Base-by-base conservation (phyloP, 1,140 invertebrate species). In the Penaeus indicus region DNA sequence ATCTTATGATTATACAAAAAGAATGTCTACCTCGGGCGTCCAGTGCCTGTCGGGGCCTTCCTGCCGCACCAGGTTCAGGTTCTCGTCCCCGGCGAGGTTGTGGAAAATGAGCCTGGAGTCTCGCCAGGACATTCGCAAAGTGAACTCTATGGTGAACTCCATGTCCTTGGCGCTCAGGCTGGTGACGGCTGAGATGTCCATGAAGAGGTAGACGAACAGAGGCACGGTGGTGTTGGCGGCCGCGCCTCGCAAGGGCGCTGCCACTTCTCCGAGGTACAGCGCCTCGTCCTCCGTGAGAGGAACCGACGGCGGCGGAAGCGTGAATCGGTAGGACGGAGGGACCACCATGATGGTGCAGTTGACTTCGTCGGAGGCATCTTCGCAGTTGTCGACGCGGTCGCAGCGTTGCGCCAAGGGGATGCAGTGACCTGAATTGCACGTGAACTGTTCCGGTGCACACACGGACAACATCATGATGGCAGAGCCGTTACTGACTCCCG, bases 391-490 rank as follows among this genome's bases (percentile, higher is more conserved):
- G 3, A 81, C 47, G 16, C 62, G 72, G 69, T 88, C 63, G 69
- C 89, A 90, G n/a, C 63, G 75, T 21, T 80, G 87, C n/a, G 10
- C 54, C 38, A 80, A 47, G 16, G 60, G 21, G 42, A 86, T 72
- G n/a, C 89, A 90, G 62, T 47, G 63, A n/a, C 89, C 80, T 16
- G 77, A 88, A 25, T 47, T 60, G 63, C 89, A 90, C 27, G 64
- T 80, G 79, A 86, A 87, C 27, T 86, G 72, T 3, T 75, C 25
- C 25, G 27, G 27, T 13, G 5, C 42, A 21, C 72, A 75, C 4
- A 38, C 27, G 27, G 72, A 75, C 42, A 75, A n/a, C 72, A 75
- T 38, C 19, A 75, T 27, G 18, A 75, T 75, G 42, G 42, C n/a
- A 32, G 72, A 75, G 22, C 27, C 27, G 72, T 75, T 75, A 8